phyloP scores from a whole-genome alignment of 2,888 invertebrate species.

The Tipula unca region DNA sequence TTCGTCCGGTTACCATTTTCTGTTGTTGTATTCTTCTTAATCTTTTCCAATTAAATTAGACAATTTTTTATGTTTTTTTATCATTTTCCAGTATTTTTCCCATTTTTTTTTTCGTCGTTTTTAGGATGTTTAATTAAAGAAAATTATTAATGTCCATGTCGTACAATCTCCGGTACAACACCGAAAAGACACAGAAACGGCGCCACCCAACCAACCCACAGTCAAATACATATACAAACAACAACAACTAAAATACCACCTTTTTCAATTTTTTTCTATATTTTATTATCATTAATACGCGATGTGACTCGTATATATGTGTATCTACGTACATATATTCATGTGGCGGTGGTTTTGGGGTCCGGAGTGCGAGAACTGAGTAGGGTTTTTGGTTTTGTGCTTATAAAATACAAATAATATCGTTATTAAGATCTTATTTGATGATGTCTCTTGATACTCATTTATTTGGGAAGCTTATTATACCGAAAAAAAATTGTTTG shows the following conservation, averaged over 20 bases:
- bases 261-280: background rate
- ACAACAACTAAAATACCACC: background rate
- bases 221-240: background rate
- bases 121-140: conserved; percentile 18
- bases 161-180: background rate
- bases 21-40: conserved; percentile 15
- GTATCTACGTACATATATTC: background rate
- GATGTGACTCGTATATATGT: background rate
- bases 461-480: conserved; percentile 15
- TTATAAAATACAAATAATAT: conserved; percentile 9
- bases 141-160: conserved; percentile 19
- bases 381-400: background rate
- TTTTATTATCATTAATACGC: conserved; percentile 10
- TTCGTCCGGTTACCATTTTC: background rate
- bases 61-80: conserved; percentile 10
- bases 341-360: background rate
- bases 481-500: background rate
- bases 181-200: background rate
- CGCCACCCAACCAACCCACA: background rate
- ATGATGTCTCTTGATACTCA: conserved; percentile 19
- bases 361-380: background rate
- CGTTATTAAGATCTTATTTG: conserved; percentile 19
- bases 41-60: conserved; percentile 19
- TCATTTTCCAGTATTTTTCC: background rate
- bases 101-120: background rate